phyloP scores from a whole-genome alignment of 2,797 vertebrate genomes.

The Nasua narica region DNA sequence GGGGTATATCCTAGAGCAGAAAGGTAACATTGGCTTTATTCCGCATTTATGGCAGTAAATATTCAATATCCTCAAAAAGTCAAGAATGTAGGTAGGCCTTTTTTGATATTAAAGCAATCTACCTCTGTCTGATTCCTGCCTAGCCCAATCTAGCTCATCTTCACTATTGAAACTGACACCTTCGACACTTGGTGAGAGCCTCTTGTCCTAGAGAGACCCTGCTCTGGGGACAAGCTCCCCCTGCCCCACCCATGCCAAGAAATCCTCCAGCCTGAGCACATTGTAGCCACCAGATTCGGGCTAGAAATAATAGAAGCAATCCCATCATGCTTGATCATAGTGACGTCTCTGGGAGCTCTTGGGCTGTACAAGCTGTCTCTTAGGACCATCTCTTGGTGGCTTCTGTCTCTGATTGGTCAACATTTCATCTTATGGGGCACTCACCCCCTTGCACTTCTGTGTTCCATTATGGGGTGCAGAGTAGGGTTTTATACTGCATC shows the following conservation, averaged over 20 bases:
- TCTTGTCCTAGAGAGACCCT: not conserved
- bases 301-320: not conserved
- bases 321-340: not conserved
- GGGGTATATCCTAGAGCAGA: not conserved
- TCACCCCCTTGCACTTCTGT: not conserved
- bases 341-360: not conserved
- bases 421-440: not conserved
- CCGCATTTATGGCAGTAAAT: not conserved
- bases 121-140: not conserved
- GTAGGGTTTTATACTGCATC: not conserved
- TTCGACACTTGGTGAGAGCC: not conserved
- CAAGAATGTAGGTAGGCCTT: not conserved
- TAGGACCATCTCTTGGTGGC: not conserved
- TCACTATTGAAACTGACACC: not conserved
- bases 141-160: not conserved
- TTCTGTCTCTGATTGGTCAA: not conserved
- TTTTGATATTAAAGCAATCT: not conserved
- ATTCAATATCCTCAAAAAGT: not conserved
- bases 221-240: not conserved
- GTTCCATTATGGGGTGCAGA: not conserved
- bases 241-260: not conserved
- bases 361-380: not conserved
- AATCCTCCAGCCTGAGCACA: not conserved
- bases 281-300: not conserved
- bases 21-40: not conserved